Conservation (phyloP, 2,888 invertebrate genomes). For the Rhamphomyia laevipes region DNA sequence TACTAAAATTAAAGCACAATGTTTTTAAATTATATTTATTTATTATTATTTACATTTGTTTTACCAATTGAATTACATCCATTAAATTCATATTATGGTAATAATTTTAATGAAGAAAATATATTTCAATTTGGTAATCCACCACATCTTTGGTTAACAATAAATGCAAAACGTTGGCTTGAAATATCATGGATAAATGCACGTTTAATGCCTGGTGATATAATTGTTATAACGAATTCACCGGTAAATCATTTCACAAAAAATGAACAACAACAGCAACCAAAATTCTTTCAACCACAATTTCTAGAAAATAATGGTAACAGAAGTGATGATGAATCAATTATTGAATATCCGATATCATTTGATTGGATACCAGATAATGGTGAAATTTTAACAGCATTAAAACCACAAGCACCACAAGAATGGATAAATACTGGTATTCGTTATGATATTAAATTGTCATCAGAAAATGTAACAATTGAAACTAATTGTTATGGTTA, state of each 20-base stretch:
- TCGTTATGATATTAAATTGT: slow-evolving; percentile 12
- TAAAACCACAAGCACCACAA: slow-evolving; percentile 23
- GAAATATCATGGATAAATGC: slow-evolving; percentile 36
- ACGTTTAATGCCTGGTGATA: slow-evolving; percentile 23
- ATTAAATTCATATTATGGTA: no score
- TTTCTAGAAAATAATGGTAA: neutral
- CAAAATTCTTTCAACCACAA: neutral
- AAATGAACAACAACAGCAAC: neutral
- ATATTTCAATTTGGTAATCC: neutral
- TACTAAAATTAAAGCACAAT: no score
- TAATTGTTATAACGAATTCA: slow-evolving; percentile 28
- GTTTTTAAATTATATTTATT: no score
- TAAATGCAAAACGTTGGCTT: slow-evolving; percentile 31
- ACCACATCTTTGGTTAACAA: slow-evolving; percentile 27
- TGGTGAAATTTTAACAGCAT: slow-evolving; percentile 29
- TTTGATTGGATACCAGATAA: slow-evolving; percentile 6
- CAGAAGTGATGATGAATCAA: slow-evolving; percentile 1
- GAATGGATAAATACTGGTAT: slow-evolving; percentile 24
- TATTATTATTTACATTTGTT: no score
- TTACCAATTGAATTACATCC: no score
- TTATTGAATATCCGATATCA: slow-evolving; percentile 6
- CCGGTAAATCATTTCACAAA: slow-evolving; percentile 24
- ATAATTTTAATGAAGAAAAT: no score
- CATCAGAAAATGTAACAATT: slow-evolving; percentile 25
- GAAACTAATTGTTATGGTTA: slow-evolving; percentile 33